Evolutionary conservation across 2,113 vertebrate species (phyloP).

Genomic region (Etia nguti): DNA sequence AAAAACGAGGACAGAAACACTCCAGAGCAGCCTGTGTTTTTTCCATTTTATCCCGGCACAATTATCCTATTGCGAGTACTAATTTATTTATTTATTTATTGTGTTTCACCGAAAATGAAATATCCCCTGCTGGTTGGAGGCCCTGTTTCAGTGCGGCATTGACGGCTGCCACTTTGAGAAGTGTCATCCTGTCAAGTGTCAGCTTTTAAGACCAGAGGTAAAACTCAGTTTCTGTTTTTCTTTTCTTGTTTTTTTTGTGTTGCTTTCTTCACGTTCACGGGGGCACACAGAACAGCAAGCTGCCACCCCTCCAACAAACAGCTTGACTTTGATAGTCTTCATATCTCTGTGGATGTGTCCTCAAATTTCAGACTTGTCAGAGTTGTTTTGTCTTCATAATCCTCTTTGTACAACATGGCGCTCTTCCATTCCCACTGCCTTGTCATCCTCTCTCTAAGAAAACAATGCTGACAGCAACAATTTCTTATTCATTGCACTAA

Average conservation of each 20-base stretch:
- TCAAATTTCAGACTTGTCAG: conserved; percentile 67
- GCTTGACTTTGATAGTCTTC: conserved; percentile 57
- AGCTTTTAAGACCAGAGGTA: conserved; percentile 38
- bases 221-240: conserved; percentile 22
- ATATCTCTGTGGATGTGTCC: conserved; percentile 58
- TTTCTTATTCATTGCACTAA: conserved; percentile 29
- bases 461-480: conserved; percentile 40
- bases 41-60: neutral
- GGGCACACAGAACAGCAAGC: neutral
- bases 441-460: conserved; percentile 31
- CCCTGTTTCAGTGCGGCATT: conserved; percentile 4
- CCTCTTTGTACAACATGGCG: conserved; percentile 48
- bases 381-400: conserved; percentile 66
- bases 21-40: neutral
- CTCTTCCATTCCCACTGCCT: conserved; percentile 31
- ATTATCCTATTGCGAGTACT: conserved; percentile 7
- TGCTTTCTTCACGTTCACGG: conserved; percentile 17
- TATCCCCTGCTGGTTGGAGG: neutral
- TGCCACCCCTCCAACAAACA: conserved; percentile 43
- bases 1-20: neutral
- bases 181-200: conserved; percentile 55
- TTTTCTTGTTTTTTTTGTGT: neutral
- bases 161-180: conserved; percentile 45
- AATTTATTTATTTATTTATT: conserved; percentile 34
- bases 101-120: neutral